These are phyloP conservation scores for Rhodinocichla rosea DNA, from an alignment of 2,113 vertebrate species.

Conservation along the genomic window DNA sequence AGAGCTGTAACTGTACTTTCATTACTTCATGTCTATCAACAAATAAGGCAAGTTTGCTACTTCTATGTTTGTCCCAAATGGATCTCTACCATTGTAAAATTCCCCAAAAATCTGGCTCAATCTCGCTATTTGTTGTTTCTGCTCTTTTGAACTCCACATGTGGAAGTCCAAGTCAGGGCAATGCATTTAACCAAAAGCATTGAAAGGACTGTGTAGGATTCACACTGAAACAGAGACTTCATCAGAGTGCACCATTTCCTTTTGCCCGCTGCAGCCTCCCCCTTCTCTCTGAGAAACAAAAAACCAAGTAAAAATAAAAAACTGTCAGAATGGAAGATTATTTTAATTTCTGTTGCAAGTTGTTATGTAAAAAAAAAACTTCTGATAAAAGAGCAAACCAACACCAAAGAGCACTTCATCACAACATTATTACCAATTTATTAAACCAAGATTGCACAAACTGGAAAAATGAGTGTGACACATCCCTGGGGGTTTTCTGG, in stretches of 20 bases:
- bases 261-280: neutral
- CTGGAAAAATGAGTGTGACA: constrained; percentile 18
- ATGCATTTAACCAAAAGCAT: neutral
- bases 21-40: neutral
- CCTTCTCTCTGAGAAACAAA: neutral
- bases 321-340: neutral
- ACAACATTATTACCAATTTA: constrained; percentile 57
- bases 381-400: constrained; percentile 8
- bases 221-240: neutral
- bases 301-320: neutral
- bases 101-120: neutral
- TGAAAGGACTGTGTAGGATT: neutral
- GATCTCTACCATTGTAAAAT: neutral
- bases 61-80: neutral
- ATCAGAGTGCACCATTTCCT: neutral
- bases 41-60: neutral
- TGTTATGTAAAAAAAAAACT: neutral
- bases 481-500: neutral
- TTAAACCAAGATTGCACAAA: constrained; percentile 39
- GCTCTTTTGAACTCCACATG: neutral
- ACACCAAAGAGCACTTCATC: constrained; percentile 37
- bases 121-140: neutral
- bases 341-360: constrained; percentile 20
- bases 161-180: neutral
- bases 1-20: neutral